Percentiles rank a stretch among this genome's conserved stretches.
These are phyloP conservation scores for Clavelina lepadiformis DNA, from an alignment of 23 tunicate species.

Conservation along the genomic window DNA sequence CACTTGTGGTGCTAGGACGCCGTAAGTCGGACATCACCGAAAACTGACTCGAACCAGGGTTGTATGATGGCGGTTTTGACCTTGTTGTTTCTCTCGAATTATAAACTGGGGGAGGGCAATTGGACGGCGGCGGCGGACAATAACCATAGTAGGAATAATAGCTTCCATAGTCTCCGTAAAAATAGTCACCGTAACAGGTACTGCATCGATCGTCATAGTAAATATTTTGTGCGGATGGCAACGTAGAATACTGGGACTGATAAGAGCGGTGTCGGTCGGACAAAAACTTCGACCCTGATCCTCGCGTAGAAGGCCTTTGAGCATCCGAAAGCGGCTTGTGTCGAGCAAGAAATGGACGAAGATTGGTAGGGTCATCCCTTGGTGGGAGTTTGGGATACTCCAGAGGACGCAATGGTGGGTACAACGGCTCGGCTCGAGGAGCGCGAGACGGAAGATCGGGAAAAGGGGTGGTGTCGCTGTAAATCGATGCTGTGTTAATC, in stretches of 20 bases:
- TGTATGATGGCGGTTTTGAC: neutral
- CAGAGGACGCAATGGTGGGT: no score
- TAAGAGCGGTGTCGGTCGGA: no score
- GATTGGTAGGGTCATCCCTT: no score
- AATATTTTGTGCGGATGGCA: no score
- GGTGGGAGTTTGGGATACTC: no score
- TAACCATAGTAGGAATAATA: constrained; percentile 15
- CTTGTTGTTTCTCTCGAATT: neutral
- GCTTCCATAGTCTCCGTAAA: constrained; percentile 47
- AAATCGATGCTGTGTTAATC: neutral
- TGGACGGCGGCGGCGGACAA: constrained; percentile 20
- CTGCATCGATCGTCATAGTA: constrained; percentile 34
- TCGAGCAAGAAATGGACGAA: no score
- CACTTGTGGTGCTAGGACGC: constrained; percentile 6
- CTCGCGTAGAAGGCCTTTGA: no score
- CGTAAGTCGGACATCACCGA: constrained; percentile 2
- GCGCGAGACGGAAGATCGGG: no score
- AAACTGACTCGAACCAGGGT: constrained; percentile 14
- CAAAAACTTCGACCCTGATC: no score
- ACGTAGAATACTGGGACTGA: no score
- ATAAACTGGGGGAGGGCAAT: constrained; percentile 10
- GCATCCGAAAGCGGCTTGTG: no score
- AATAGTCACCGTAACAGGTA: constrained; percentile 46
- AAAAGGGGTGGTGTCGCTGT: neutral
- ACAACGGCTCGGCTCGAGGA: no score